Evolutionary conservation across 2,797 vertebrate genomes (phyloP).

Genomic region (Leucoraja ocellata): DNA sequence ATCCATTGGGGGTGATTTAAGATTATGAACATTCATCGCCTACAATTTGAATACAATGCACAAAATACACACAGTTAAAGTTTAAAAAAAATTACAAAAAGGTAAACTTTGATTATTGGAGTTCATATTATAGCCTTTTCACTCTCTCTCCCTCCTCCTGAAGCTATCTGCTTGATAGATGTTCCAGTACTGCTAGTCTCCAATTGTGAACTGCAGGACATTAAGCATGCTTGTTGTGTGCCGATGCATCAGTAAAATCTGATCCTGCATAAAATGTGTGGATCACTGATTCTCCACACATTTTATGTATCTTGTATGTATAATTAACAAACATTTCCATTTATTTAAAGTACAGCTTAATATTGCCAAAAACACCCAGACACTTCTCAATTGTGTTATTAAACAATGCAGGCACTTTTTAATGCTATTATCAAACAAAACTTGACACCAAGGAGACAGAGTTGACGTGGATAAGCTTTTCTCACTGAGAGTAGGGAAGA

Average conservation of each 20-base stretch:
- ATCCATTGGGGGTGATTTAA: neutral
- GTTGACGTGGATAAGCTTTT: no score
- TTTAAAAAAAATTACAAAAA: neutral
- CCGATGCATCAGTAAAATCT: neutral
- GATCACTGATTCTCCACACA: neutral
- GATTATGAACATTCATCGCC: neutral
- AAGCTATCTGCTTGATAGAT: neutral
- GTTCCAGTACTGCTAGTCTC: neutral
- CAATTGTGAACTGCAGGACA: neutral
- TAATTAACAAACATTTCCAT: no score
- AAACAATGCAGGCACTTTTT: no score
- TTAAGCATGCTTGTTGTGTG: neutral
- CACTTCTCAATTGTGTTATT: no score
- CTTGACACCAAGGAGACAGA: no score
- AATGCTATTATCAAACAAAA: no score
- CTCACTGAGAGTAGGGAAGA: no score
- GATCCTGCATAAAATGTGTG: neutral
- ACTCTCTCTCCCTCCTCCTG: neutral
- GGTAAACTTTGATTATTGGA: neutral
- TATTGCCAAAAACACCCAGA: no score
- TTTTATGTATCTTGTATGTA: no score
- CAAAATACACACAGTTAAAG: no score
- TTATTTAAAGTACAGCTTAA: no score
- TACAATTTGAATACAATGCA: neutral
- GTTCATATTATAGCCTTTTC: neutral